Base-by-base conservation (phyloP, 2,113 vertebrate genomes). In the Alosa alosa region DNA sequence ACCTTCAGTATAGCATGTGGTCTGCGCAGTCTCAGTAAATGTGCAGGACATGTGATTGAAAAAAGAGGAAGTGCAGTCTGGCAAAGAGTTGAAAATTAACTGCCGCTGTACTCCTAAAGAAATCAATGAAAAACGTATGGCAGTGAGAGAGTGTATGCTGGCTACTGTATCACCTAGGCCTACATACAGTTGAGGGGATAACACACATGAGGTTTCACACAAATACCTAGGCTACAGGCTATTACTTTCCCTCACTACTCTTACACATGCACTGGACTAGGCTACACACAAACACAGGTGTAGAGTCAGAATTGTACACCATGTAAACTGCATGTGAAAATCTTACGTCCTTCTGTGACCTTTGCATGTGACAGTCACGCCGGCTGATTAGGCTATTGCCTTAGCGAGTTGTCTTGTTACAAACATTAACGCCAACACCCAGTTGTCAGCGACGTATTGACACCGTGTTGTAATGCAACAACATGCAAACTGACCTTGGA, bases 401-500 rank as follows among this genome's bases (percentile, higher is more conserved):
- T 3, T 13, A 36, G 72, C 36, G 31, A 78, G 72, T 72, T 72
- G 52, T 4, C 15, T 55, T 52, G 50, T 11, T 9, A 52, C 55
- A 17, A 0, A 57, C 2, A 60, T 20, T 6, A 60, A 60, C 3
- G 4, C 20, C 20, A 22, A 60, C 55, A 55, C 52, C 17, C 55
- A 57, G 55, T 20, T 15, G 55, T 57, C 55, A 57, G 55, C 10
- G 3, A 36, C 13, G 31, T 78, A 9, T 36, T 3, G 31, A 31
- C 31, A 31, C 31, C 72, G 31, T 39, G 15, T 78, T 78, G 11
- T 15, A 78, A 5, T 78, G 3, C 11, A 36, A 78, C 11, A 15
- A 78, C 9, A 36, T 72, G 11, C 9, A 72, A 17, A 94, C 97
- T 96, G 91, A 99, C 98, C 96, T 98, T 90, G 97, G 96, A 31